Conservation (phyloP, 2,888 invertebrate genomes). For the Pherbina coryleti region DNA sequence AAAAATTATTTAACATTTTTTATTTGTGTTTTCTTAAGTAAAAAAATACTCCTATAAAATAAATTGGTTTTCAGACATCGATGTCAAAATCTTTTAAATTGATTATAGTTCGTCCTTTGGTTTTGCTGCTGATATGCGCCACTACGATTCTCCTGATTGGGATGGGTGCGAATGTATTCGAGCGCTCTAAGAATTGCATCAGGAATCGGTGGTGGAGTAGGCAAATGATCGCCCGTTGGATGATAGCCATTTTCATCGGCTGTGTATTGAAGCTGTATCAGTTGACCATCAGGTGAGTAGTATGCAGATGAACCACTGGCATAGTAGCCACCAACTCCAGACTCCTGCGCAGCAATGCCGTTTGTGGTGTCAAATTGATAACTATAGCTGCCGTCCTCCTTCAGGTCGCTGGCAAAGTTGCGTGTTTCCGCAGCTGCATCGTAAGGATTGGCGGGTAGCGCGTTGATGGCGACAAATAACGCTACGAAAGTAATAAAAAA, state of each 20-base stretch:
- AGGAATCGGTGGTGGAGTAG: constrained; percentile 68
- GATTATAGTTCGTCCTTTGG: constrained; percentile 26
- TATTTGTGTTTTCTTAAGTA: no score
- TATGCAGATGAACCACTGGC: constrained; percentile 73
- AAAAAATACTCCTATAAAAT: background rate
- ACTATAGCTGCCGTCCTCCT: constrained; percentile 69
- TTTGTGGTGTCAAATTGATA: constrained; percentile 73
- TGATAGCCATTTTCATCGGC: constrained; percentile 75
- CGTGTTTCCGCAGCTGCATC: constrained; percentile 61
- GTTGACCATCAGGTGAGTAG: constrained; percentile 72
- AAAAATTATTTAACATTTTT: no score
- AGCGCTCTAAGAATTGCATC: constrained; percentile 61
- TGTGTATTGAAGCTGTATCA: constrained; percentile 69
- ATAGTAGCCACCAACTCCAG: constrained; percentile 72
- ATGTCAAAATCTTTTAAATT: no score
- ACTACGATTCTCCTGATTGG: constrained; percentile 60
- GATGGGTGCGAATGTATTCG: constrained; percentile 66
- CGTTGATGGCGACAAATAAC: constrained; percentile 53
- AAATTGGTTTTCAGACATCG: no score
- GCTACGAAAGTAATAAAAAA: constrained; percentile 50
- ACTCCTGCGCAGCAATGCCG: constrained; percentile 74
- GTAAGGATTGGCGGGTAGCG: constrained; percentile 58
- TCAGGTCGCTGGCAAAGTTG: constrained; percentile 67
- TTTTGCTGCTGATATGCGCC: constrained; percentile 41
- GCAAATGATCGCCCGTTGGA: constrained; percentile 68